Evolutionary conservation across 2,888 invertebrate species (phyloP), one percentile per base, ranked within the genome.

Genomic region (Antheraea assamensis): DNA sequence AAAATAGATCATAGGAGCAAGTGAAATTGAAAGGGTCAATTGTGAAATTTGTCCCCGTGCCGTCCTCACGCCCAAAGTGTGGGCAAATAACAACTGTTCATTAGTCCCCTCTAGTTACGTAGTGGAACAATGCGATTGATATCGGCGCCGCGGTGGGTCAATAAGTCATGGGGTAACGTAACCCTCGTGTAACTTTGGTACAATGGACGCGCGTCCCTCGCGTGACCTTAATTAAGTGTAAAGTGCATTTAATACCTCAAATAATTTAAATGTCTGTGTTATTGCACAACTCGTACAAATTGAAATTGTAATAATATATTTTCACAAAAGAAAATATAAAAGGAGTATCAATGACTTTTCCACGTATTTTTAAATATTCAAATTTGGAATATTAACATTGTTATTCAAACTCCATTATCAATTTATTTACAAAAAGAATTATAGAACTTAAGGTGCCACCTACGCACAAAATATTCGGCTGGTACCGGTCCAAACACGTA

Each of bases 401-500:
- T 58, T 58, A 58, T 17, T 71, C 52, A 77, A 79, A 81, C 81
- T 87, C 90, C 88, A 92, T 93, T 90, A 92, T 85, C 87, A 90
- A 92, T 89, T 84, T 87, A 87, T 91, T 90, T 88, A 90, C 82
- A 91, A 92, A 92, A 91, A 89, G 86, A 85, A 85, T 87, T 83
- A 91, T 88, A 85, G 87, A 86, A 90, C 85, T 87, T n/a, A 87
- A 87, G 87, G 93, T 92, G 85, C 94, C 94, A 93, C 93, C 94
- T 93, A 93, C 94, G 89, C 92, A 92, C 90, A 88, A 90, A 90
- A 91, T 90, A 89, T 89, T 86, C 88, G 85, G 81, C 86, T 89
- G 85, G 84, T 92, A 93, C 94, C 90, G 89, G 94, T 94, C 88
- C 89, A 90, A 92, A 94, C 94, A 90, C 91, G 94, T 92, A 91